Conservation (phyloP, 2,113 vertebrate genomes). For the Lophura nycthemera region DNA sequence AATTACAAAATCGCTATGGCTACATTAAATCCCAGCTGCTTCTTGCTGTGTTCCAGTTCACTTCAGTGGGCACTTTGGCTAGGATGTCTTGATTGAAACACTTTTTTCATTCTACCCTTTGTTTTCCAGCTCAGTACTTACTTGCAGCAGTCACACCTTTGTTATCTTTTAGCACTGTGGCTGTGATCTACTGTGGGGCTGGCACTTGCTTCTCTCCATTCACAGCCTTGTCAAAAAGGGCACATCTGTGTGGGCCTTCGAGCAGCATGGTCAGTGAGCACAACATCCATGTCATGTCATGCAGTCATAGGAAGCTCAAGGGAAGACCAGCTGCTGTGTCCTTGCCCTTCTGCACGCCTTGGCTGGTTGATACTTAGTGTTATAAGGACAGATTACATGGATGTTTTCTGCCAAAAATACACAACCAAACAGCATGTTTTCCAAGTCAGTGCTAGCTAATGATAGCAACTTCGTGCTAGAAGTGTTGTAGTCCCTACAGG, state of each 20-base stretch:
- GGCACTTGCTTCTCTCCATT: background rate
- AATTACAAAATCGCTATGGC: slow-evolving; percentile 32
- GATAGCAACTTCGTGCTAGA: background rate
- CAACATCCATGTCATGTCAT: background rate
- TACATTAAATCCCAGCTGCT: slow-evolving; percentile 50
- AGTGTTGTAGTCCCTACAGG: background rate
- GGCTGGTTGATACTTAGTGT: background rate
- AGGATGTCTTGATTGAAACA: background rate
- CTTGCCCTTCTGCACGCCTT: background rate
- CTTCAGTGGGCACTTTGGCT: background rate
- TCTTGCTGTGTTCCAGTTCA: slow-evolving; percentile 26
- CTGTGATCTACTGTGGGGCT: background rate
- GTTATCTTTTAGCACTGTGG: background rate
- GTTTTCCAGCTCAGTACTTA: background rate
- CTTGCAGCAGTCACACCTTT: background rate
- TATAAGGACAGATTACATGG: background rate
- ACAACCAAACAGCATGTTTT: background rate
- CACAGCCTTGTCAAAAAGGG: background rate
- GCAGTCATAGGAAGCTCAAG: background rate
- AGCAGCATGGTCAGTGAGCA: fast-evolving
- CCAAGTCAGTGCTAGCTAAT: background rate
- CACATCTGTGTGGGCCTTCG: background rate
- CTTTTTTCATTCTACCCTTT: background rate
- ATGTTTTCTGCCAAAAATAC: background rate
- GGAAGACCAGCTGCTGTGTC: background rate